These are phyloP conservation scores for Falcaria lacertinaria DNA, from an alignment of 2,888 invertebrate genomes.

Conservation along the genomic window DNA sequence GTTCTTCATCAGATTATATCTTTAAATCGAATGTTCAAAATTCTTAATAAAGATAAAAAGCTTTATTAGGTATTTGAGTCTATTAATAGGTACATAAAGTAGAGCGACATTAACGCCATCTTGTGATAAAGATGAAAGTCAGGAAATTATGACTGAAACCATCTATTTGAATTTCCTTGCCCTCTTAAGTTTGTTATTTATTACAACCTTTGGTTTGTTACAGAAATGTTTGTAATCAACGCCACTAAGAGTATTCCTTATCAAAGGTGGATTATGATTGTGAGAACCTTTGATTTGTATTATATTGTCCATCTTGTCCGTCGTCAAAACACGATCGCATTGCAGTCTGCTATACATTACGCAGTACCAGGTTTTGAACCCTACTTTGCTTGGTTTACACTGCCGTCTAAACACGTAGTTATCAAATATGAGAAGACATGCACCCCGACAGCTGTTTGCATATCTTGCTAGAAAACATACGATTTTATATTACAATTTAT, in stretches of 20 bases:
- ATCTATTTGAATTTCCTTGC: too few species aligned
- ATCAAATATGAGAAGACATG: slow-evolving; percentile 33
- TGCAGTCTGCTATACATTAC: slow-evolving; percentile 34
- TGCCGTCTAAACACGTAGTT: slow-evolving; percentile 34
- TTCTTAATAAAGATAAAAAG: too few species aligned
- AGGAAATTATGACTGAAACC: too few species aligned
- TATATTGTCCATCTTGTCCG: slow-evolving; percentile 34
- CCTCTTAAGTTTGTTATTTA: not conserved
- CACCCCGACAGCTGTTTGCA: slow-evolving; percentile 34
- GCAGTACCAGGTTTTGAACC: slow-evolving; percentile 42
- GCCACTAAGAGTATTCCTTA: slow-evolving; percentile 29
- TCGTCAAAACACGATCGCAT: slow-evolving; percentile 34
- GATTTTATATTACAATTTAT: too few species aligned
- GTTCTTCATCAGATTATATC: too few species aligned
- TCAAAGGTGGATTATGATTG: slow-evolving; percentile 33
- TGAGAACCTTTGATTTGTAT: slow-evolving; percentile 35
- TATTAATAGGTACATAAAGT: too few species aligned
- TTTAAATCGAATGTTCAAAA: too few species aligned
- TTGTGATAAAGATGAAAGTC: too few species aligned
- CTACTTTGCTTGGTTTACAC: slow-evolving; percentile 34
- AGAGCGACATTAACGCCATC: too few species aligned
- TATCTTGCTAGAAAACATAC: slow-evolving; percentile 42
- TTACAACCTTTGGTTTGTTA: not conserved
- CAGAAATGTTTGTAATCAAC: slow-evolving; percentile 17
- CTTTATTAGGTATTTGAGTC: too few species aligned